Conservation (phyloP, 2,113 vertebrate genomes). For the Corythornis madagascariensis region DNA sequence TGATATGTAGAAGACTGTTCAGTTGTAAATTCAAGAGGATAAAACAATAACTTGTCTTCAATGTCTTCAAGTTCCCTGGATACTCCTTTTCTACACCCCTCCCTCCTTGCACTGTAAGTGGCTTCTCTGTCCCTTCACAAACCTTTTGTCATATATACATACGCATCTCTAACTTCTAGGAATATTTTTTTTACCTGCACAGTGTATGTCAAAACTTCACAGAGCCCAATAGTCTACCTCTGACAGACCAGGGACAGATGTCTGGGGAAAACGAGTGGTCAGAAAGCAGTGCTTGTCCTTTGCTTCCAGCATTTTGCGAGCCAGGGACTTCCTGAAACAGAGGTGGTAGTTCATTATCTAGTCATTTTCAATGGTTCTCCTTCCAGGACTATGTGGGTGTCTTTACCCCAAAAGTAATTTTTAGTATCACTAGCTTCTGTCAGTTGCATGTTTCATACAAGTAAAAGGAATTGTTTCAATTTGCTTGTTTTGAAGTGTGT, state of each 20-base stretch:
- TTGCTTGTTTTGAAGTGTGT: not conserved
- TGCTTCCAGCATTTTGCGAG: not conserved
- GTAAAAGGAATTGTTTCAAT: not conserved
- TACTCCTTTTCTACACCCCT: not conserved
- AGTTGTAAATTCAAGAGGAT: not conserved
- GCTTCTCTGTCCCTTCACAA: not conserved
- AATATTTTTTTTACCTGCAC: not conserved
- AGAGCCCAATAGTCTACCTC: not conserved
- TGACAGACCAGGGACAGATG: not conserved
- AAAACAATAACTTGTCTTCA: not conserved
- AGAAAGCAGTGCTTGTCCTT: not conserved
- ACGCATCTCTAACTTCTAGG: not conserved
- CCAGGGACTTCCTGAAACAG: not conserved
- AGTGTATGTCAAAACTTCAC: not conserved
- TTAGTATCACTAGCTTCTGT: not conserved
- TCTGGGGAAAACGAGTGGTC: fast-evolving
- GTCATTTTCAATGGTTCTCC: not conserved
- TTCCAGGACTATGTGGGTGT: not conserved
- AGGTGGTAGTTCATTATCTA: not conserved
- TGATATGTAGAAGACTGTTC: not conserved
- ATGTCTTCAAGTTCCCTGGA: not conserved
- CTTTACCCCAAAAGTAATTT: not conserved
- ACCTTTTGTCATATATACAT: not conserved
- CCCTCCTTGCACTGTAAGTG: not conserved
- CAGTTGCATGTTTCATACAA: fast-evolving